A percentile compares a stretch with the other conserved stretches of the same genome.
These are phyloP conservation scores for Phenganax subtilis DNA, from an alignment of 92 coral and sea anemone genomes.

Conservation along the genomic window DNA sequence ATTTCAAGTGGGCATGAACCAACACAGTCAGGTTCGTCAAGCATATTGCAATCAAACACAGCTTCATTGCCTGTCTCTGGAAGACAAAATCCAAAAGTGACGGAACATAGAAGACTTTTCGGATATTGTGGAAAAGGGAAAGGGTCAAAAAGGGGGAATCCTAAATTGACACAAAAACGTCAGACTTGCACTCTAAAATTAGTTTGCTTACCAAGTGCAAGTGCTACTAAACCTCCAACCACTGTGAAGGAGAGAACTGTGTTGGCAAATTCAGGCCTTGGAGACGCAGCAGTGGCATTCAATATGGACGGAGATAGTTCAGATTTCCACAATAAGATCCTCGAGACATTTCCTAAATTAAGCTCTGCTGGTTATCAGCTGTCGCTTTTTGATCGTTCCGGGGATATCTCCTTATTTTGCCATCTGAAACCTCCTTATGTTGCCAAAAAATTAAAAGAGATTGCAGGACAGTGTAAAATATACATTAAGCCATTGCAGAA, in stretches of 20 bases:
- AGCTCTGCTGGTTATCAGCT: constrained; percentile 13
- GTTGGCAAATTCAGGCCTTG: constrained; percentile 30
- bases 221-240: constrained; percentile 7
- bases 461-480: constrained; percentile 26
- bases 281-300: constrained; percentile 13
- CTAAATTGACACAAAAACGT: neutral
- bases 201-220: constrained; percentile 20
- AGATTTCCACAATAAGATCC: constrained; percentile 25
- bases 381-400: constrained; percentile 23
- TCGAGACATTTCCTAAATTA: constrained; percentile 29
- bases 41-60: too few relatives aligned
- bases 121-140: constrained; percentile 26
- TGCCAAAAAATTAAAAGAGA: constrained; percentile 23
- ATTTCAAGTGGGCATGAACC: too few relatives aligned
- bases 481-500: constrained; percentile 29
- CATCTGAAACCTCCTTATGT: constrained; percentile 25
- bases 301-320: constrained; percentile 21
- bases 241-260: constrained; percentile 26
- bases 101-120: constrained; percentile 29
- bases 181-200: constrained; percentile 27
- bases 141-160: constrained; percentile 12
- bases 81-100: too few relatives aligned
- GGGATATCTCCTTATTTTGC: constrained; percentile 18
- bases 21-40: too few relatives aligned
- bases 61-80: too few relatives aligned